Conservation (phyloP, 2,113 vertebrate species). For the Prunella himalayana region DNA sequence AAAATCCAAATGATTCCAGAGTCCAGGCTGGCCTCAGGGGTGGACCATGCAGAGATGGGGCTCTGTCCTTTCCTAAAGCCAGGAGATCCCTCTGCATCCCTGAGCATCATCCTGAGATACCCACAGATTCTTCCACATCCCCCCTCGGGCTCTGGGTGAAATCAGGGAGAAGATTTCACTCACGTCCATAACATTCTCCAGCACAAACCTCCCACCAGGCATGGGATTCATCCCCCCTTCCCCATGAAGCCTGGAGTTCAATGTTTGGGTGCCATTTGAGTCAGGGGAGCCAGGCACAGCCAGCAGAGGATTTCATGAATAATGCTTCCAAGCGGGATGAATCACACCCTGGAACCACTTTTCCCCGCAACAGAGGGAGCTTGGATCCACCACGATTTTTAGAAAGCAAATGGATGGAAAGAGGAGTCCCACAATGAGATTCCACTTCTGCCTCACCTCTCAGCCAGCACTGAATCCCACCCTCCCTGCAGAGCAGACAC, state of each 20-base stretch:
- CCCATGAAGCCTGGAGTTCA: neutral
- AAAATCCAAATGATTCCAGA: neutral
- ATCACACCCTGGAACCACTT: neutral
- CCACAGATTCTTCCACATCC: neutral
- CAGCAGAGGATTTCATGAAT: neutral
- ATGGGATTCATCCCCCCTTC: neutral
- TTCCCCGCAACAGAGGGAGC: neutral
- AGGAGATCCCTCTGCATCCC: neutral
- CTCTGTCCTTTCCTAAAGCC: neutral
- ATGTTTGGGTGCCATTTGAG: neutral
- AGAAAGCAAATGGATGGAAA: neutral
- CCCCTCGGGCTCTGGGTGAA: neutral
- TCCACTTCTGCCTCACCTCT: neutral
- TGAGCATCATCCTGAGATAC: neutral
- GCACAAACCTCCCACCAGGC: neutral
- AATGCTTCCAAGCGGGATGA: neutral
- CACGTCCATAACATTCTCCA: accelerated
- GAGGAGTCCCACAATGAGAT: neutral
- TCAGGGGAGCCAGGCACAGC: neutral
- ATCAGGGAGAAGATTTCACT: neutral
- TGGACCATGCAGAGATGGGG: neutral
- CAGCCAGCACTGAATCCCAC: neutral
- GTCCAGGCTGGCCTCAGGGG: neutral
- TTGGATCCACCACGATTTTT: neutral
- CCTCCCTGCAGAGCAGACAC: neutral